phyloP scores from a whole-genome alignment of 2,888 invertebrate genomes.

The Lithophane ornitopus region DNA sequence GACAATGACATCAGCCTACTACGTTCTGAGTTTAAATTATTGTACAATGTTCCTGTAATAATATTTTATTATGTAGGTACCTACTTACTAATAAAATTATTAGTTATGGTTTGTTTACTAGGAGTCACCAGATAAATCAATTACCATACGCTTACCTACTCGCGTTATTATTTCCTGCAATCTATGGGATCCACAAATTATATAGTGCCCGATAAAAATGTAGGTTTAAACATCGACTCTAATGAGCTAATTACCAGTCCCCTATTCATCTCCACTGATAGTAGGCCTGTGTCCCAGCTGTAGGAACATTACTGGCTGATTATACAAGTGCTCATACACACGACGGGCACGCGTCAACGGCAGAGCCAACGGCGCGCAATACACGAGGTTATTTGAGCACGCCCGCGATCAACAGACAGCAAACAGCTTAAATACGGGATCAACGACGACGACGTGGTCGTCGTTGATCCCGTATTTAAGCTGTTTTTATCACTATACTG shows the following conservation, averaged over 20 bases:
- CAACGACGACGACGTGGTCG: too few species aligned
- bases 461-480: too few species aligned
- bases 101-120: conserved; percentile 33
- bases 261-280: background rate
- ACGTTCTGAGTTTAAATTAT: conserved; percentile 23
- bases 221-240: background rate
- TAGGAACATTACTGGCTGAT: too few species aligned
- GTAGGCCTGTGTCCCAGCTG: too few species aligned
- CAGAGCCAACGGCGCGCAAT: too few species aligned
- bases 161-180: background rate
- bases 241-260: background rate
- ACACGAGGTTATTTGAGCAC: too few species aligned
- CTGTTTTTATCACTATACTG: too few species aligned
- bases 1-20: conserved; percentile 15
- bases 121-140: conserved; percentile 1
- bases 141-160: background rate
- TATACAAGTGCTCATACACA: too few species aligned
- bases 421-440: too few species aligned
- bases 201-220: background rate
- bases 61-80: conserved; percentile 27
- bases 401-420: too few species aligned
- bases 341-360: too few species aligned
- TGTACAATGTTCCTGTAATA: conserved; percentile 4
- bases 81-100: conserved; percentile 8
- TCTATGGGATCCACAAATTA: background rate